Evolutionary conservation across 2,797 vertebrate species (phyloP), one percentile per base, ranked within the genome.

Genomic region (Leptatherina wallacei): DNA sequence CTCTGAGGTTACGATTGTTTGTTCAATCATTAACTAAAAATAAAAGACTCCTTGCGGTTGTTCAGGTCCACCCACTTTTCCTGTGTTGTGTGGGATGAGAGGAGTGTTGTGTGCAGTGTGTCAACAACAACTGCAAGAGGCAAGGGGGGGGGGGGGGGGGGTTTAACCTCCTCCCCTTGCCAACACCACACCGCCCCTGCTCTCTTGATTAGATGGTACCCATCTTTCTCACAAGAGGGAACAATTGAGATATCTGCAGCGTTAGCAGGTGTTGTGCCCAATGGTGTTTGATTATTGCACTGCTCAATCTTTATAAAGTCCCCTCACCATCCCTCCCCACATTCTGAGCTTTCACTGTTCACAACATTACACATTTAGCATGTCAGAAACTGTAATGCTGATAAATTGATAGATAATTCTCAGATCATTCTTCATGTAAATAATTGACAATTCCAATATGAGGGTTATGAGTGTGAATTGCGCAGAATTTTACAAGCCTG

Each of bases 21-120:
- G 92, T 92, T 92, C 91, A 94, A 85, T 93, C 92, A 94, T 95
- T 94, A 94, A 93, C 92, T 92, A 87, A 93, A 94, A 93, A 94
- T 94, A 93, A 95, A 95, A 94, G 93, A 93, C 91, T 91, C 79
- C 88, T 88, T 69, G 82, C 81, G 56, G 78, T 85, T 73, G 71
- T 78, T 78, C 66, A 51, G 71, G 72, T 80, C 83, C 77, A 82
- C 80, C 82, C 77, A 77, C 67, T 63, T 68, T 66, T 33, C 66
- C 74, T 84, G 38, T 69, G 68, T 78, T 79, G 9, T 81, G 73
- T 71, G 62, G 79, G 61, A 55, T 55, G 11, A 68, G 76, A 77
- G 63, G 83, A 83, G 67, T 40, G 64, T 66, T 89, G 83, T 75
- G 82, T 83, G 83, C 80, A 67, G 79, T 81, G 82, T 88, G 88